phyloP scores from a whole-genome alignment of 2,888 invertebrate genomes.

The Aspidiotus rigidus region DNA sequence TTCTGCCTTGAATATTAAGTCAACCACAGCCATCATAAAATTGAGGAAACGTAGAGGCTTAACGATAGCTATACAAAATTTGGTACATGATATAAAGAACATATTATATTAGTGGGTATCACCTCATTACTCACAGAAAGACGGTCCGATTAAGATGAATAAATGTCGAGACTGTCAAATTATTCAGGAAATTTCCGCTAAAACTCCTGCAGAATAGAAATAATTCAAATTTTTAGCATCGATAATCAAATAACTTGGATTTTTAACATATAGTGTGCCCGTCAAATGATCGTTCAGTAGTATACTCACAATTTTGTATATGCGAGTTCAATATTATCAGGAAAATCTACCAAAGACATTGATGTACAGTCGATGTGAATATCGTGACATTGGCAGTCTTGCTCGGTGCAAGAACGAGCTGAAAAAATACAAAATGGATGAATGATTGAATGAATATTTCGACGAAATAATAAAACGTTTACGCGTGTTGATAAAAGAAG shows the following conservation, averaged over 20 bases:
- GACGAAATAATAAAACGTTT: no score
- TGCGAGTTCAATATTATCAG: constrained; percentile 42
- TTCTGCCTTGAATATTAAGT: no score
- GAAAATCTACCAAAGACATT: constrained; percentile 40
- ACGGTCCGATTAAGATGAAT: constrained; percentile 38
- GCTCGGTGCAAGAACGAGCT: constrained; percentile 43
- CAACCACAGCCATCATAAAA: no score
- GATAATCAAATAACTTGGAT: no score
- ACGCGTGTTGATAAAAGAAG: no score
- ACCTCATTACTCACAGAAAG: constrained; percentile 38
- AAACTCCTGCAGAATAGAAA: constrained; percentile 32
- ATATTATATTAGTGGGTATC: no score
- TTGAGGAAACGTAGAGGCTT: no score
- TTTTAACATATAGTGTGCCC: no score
- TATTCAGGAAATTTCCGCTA: constrained; percentile 32
- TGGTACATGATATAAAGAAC: no score
- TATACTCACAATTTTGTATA: constrained; percentile 42
- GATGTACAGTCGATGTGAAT: constrained; percentile 44
- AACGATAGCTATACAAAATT: no score
- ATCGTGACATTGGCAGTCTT: constrained; percentile 44
- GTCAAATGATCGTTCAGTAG: no score
- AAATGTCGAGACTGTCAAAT: constrained; percentile 31
- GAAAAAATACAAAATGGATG: constrained; percentile 23
- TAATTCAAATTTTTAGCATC: not conserved
- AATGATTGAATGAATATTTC: no score